Evolutionary conservation across 2,888 invertebrate genomes (phyloP).

Genomic region (Asteroscopus sphinx): DNA sequence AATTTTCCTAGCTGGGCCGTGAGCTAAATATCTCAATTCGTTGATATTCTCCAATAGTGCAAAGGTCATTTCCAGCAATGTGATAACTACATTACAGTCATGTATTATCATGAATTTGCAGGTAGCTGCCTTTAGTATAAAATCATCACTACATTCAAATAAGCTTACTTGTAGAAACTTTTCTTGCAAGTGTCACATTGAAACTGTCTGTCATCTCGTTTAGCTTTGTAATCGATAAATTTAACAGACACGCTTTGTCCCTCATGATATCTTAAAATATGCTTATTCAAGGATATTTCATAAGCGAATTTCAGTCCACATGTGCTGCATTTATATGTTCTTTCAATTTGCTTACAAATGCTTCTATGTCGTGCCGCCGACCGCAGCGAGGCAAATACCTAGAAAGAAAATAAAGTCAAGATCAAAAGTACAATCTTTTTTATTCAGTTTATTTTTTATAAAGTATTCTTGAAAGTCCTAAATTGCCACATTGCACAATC

Average conservation of each 20-base stretch:
- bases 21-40: too few relatives aligned
- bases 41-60: too few relatives aligned
- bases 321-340: conserved; percentile 75
- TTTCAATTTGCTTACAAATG: conserved; percentile 77
- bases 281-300: conserved; percentile 85
- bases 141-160: neutral
- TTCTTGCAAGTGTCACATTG: conserved; percentile 91
- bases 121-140: neutral
- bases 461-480: too few relatives aligned
- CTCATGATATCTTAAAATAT: conserved; percentile 80
- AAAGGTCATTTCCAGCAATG: too few relatives aligned
- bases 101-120: neutral
- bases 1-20: too few relatives aligned
- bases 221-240: conserved; percentile 73
- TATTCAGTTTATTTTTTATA: too few relatives aligned
- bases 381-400: conserved; percentile 85
- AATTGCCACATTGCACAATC: too few relatives aligned
- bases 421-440: too few relatives aligned
- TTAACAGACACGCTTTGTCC: conserved; percentile 83
- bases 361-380: conserved; percentile 86
- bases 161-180: conserved; percentile 87
- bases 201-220: conserved; percentile 74
- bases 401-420: conserved; percentile 13
- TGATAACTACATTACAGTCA: too few relatives aligned
- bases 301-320: conserved; percentile 83